Evolutionary conservation across 2,113 vertebrate species (phyloP).

Genomic region (Zosterops borbonicus): DNA sequence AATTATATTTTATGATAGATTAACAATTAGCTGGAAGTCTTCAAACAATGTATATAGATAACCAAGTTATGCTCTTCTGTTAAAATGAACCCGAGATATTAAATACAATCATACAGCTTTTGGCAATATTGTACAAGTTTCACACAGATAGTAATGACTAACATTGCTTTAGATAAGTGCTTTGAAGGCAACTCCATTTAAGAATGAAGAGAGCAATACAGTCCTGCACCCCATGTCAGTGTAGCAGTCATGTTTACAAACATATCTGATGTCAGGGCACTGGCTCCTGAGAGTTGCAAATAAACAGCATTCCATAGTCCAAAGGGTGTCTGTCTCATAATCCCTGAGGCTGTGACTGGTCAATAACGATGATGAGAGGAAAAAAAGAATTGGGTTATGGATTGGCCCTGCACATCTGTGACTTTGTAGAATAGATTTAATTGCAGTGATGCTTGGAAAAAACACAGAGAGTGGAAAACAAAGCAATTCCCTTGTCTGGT

Average conservation of each 20-base stretch:
- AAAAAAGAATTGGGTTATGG: conserved; percentile 34
- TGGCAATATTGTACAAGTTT: conserved; percentile 42
- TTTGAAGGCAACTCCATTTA: conserved; percentile 30
- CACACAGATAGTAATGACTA: conserved; percentile 13
- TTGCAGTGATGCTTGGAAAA: not conserved
- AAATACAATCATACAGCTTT: conserved; percentile 50
- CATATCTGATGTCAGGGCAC: conserved; percentile 35
- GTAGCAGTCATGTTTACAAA: conserved; percentile 17
- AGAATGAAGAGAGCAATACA: conserved; percentile 20
- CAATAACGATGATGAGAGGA: not conserved
- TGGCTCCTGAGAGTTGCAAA: conserved; percentile 12
- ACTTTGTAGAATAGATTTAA: conserved; percentile 19
- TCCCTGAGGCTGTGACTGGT: conserved; percentile 54
- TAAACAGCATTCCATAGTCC: conserved; percentile 36
- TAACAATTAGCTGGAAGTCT: conserved; percentile 15
- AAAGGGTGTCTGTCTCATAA: conserved; percentile 36
- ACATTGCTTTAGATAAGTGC: conserved; percentile 24
- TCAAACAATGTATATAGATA: conserved; percentile 38
- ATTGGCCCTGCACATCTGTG: not conserved
- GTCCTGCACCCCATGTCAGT: not conserved
- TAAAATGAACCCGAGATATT: not conserved
- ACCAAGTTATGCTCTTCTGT: conserved; percentile 23
- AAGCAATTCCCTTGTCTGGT: not conserved
- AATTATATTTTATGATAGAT: conserved; percentile 42
- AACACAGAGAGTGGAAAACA: not conserved